Percentiles rank a stretch among this genome's conserved stretches.
phyloP scores from a whole-genome alignment of 2,797 vertebrate species.

The Onychomys arenicola region DNA sequence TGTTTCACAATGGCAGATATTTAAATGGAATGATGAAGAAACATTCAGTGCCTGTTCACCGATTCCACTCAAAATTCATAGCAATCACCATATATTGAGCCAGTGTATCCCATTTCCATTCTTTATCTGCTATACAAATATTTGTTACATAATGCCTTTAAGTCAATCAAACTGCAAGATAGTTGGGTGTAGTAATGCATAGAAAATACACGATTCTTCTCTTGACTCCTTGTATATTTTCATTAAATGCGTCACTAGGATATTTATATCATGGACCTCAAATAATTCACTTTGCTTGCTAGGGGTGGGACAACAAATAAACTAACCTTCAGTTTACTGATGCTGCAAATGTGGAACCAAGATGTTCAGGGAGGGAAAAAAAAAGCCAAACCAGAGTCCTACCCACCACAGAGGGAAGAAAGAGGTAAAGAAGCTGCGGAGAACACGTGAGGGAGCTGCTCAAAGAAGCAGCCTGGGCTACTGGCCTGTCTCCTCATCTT shows the following conservation, averaged over 20 bases:
- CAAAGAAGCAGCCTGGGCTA: not conserved
- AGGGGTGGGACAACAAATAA: not conserved
- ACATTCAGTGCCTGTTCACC: not conserved
- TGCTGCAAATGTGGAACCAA: not conserved
- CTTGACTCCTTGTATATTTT: not conserved
- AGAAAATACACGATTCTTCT: not conserved
- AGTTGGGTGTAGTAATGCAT: not conserved
- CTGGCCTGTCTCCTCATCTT: not conserved
- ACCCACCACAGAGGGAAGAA: not conserved
- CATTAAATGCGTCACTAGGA: not conserved
- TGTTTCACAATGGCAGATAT: not conserved
- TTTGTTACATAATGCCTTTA: constrained; percentile 30
- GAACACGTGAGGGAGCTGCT: not conserved
- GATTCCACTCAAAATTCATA: constrained; percentile 9
- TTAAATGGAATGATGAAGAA: constrained; percentile 31
- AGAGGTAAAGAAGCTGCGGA: not conserved
- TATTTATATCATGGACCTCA: constrained; percentile 1
- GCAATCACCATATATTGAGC: not conserved
- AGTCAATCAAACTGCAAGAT: not conserved
- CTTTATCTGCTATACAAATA: constrained; percentile 1
- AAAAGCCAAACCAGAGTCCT: not conserved
- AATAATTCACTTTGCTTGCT: not conserved
- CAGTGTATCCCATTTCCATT: constrained; percentile 7
- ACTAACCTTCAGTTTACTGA: not conserved
- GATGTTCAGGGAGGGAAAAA: not conserved